Evolutionary conservation across 2,888 invertebrate genomes (phyloP), one percentile per base, ranked within the genome.

Genomic region (Drosophila birchii): DNA sequence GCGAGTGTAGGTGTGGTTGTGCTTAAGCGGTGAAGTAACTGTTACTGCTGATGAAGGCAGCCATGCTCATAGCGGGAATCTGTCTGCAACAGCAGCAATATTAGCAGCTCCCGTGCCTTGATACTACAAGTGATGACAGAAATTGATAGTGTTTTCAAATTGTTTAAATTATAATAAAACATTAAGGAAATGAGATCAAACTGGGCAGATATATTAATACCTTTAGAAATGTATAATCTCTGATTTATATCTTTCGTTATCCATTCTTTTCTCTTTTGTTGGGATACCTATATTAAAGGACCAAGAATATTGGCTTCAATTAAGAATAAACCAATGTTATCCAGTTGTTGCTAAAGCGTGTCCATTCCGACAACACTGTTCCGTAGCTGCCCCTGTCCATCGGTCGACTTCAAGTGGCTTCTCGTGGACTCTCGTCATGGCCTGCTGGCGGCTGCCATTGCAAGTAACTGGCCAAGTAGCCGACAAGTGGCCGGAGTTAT

Each of bases 41-140:
- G 80, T 62, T 57, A 78, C 68, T 79, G 80, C 62, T 78, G 82
- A 81, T 78, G 80, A 85, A 69, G 69, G 62, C 78, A 32, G 64
- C 56, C 44, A 14, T 26, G 72, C 70, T 51, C 51, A 56, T 44
- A 60, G 56, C 51, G 26, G 38, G 20, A 38, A 44, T 54, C 53
- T 72, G 69, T 68, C 72, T 78, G 72, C 78, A 44, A 39, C 71
- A 78, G 64, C 72, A 67, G 36, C 76, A 44, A 39, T 73, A 75
- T 62, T 69, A 66, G 36, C 76, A 59, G 29, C 29, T 18, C 11
- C 8, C 26, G n/a, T n/a, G 16, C 8, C 34, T 32, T 29, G 32
- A 0, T 11, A 5, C 20, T 3, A 32, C 14, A 14, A 39, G 60
- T n/a, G 59, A 29, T 56, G 59, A 29, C 55, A 59, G 26, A 12